Percentiles rank a stretch among this genome's conserved stretches.
phyloP scores from a whole-genome alignment of 2,113 vertebrate species.

The Elephas maximus region DNA sequence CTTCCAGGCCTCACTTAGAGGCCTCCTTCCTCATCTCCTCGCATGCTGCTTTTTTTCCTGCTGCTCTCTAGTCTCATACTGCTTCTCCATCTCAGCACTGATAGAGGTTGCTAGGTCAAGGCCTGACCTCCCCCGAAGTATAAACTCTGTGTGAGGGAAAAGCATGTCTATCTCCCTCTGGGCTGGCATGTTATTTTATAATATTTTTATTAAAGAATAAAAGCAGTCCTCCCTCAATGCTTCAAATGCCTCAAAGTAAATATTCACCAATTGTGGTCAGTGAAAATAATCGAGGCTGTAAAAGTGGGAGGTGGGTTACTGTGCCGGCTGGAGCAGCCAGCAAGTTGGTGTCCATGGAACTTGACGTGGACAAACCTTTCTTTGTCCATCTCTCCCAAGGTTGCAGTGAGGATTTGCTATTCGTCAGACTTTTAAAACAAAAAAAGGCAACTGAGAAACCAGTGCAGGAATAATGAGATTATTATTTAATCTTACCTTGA shows the following conservation, averaged over 20 bases:
- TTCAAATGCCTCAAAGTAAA: not conserved
- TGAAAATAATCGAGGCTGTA: not conserved
- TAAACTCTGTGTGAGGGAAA: not conserved
- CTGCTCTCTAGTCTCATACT: not conserved
- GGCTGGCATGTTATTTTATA: not conserved
- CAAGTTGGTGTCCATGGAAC: not conserved
- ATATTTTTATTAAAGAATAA: not conserved
- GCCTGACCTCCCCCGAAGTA: not conserved
- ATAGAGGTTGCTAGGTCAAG: not conserved
- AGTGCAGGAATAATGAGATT: conserved; percentile 29
- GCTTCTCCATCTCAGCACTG: not conserved
- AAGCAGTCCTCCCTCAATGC: not conserved
- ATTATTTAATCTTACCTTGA: conserved; percentile 70
- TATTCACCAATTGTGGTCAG: not conserved
- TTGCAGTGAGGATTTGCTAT: not conserved
- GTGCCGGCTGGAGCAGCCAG: rapidly evolving
- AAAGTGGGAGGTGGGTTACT: not conserved
- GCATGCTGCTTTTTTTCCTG: rapidly evolving
- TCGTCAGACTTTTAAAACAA: not conserved
- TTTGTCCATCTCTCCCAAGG: not conserved
- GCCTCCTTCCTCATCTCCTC: not conserved
- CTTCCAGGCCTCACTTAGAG: not conserved
- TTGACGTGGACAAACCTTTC: not conserved
- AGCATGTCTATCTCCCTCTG: not conserved
- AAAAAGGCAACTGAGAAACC: not conserved